Evolutionary conservation across 2,113 vertebrate species (phyloP).

Genomic region (Amphilophus citrinellus): DNA sequence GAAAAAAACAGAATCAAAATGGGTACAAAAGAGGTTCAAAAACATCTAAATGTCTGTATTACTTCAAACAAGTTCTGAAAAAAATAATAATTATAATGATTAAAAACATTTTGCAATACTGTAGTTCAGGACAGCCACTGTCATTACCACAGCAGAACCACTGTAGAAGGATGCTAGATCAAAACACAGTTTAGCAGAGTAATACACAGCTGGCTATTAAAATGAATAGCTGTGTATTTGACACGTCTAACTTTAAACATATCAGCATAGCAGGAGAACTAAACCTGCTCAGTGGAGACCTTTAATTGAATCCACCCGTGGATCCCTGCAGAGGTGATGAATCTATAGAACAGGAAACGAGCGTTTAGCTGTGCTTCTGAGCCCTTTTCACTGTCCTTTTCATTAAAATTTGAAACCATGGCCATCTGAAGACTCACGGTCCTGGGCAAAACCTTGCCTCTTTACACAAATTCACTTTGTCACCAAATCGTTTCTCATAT

Average conservation of each 20-base stretch:
- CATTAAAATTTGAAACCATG: neutral
- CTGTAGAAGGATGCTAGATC: neutral
- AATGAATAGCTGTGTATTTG: neutral
- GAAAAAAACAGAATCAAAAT: neutral
- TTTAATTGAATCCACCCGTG: conserved; percentile 16
- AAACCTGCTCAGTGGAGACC: conserved; percentile 5
- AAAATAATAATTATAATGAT: neutral
- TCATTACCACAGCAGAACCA: conserved; percentile 10
- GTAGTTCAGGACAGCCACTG: neutral
- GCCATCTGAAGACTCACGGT: neutral
- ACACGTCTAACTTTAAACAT: neutral
- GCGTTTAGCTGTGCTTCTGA: neutral
- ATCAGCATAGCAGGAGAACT: conserved; percentile 7
- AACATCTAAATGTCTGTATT: neutral
- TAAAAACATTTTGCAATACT: neutral
- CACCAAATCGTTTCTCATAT: neutral
- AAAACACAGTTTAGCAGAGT: conserved; percentile 14
- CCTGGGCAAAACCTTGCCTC: neutral
- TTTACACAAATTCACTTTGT: neutral
- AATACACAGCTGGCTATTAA: conserved; percentile 10
- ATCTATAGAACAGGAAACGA: neutral
- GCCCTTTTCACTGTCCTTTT: neutral
- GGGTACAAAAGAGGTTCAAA: neutral
- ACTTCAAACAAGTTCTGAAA: neutral
- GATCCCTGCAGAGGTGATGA: neutral